A percentile compares a stretch with the other conserved stretches of the same genome.
phyloP scores from a whole-genome alignment of 2,797 vertebrate genomes.

The Corythornis leucogaster region DNA sequence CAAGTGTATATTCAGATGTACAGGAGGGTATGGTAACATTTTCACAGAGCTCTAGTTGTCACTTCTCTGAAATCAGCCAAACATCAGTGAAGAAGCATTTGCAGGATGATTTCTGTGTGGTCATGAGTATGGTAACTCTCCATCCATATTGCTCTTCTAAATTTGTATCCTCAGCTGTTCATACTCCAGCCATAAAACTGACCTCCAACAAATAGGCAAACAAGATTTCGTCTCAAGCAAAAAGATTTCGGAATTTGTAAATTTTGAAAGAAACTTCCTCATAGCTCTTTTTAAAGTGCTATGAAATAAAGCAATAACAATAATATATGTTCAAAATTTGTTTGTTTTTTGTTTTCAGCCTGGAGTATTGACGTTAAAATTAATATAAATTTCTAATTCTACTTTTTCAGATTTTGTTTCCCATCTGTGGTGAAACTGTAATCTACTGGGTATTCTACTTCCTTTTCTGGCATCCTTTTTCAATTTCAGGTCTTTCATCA shows the following conservation, averaged over 20 bases:
- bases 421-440: neutral
- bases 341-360: neutral
- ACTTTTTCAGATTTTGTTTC: neutral
- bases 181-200: neutral
- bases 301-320: neutral
- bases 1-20: neutral
- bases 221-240: neutral
- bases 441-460: neutral
- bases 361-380: neutral
- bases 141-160: neutral
- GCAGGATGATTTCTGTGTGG: neutral
- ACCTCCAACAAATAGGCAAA: neutral
- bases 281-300: neutral
- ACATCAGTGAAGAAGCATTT: neutral
- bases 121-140: neutral
- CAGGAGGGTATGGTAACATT: neutral
- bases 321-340: neutral
- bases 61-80: neutral
- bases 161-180: neutral
- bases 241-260: neutral
- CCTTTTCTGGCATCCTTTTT: neutral
- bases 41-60: neutral
- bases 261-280: neutral
- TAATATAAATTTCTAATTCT: neutral
- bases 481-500: neutral